Evolutionary conservation across 2,113 vertebrate species (phyloP), one percentile per base, ranked within the genome.

Genomic region (Lycocorax pyrrhopterus): DNA sequence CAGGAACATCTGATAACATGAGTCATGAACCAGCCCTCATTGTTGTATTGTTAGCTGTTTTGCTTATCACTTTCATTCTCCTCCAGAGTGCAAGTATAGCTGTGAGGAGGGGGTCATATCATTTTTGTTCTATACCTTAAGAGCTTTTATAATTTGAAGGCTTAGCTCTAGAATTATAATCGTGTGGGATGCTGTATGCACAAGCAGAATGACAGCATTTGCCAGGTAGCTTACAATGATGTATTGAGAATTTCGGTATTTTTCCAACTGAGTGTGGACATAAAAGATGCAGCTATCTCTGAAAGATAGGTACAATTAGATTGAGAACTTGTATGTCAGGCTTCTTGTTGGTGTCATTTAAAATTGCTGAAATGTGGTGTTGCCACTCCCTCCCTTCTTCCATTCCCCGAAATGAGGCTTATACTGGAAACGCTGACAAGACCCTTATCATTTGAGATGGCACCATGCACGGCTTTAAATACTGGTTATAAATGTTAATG

Each of bases 401-500:
- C 32, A 16, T 88, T 82, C 59, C 25, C 87, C 41, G 49, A 87
- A 88, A 84, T 39, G 22, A 83, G 39, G 49, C 75, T 95, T 56
- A 33, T 44, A 14, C 64, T 94, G 64, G 87, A 80, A 93, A 81
- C 8, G 72, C 82, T 93, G 90, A 94, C 88, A 93, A 89, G 64
- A 95, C 79, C 88, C 60, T 91, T 68, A 71, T 92, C 76, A 86
- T 94, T 77, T 90, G 92, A 80, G 76, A 93, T 93, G 83, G 37
- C 88, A 90, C 79, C 64, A 58, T 75, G 85, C 90, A 59, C 72
- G 64, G 75, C 82, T 96, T 95, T 93, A 97, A 96, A 92, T 90
- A 56, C 92, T 92, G 64, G 90, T 94, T 94, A 90, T 91, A 90
- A 96, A 95, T 94, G 94, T 95, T 96, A 96, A 96, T 89, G 83